These are phyloP conservation scores for Galeopsomyia nigrocyanea DNA, from an alignment of 2,888 invertebrate species.

Conservation along the genomic window DNA sequence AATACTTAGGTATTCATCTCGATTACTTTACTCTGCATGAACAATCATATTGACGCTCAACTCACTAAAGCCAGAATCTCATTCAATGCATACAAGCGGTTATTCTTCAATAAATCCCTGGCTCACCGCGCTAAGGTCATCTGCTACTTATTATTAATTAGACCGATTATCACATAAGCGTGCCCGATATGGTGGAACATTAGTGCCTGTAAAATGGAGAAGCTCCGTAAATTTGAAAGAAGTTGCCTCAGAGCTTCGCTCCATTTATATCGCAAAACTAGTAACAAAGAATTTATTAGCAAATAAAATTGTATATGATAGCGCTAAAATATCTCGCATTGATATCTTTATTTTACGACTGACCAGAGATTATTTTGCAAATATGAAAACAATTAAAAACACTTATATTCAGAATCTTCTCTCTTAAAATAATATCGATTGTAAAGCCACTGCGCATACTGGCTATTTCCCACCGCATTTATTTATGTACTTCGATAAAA, in stretches of 20 bases:
- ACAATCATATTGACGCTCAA: slow-evolving; percentile 7
- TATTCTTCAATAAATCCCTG: background rate
- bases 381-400: too few species aligned
- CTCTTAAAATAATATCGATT: background rate
- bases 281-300: background rate
- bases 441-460: too few species aligned
- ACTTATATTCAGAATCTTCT: too few species aligned
- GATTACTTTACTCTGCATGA: slow-evolving; percentile 7
- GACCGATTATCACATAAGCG: slow-evolving; percentile 17
- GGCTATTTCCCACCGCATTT: background rate
- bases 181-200: slow-evolving; percentile 7
- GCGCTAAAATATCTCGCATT: too few species aligned
- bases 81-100: background rate
- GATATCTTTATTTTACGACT: too few species aligned
- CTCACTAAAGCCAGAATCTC: slow-evolving; percentile 1
- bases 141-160: slow-evolving; percentile 8
- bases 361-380: too few species aligned
- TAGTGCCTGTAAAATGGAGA: slow-evolving; percentile 13
- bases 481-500: slow-evolving; percentile 1
- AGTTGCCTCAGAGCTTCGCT: background rate
- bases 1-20: slow-evolving; percentile 3
- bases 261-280: background rate
- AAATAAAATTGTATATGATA: too few species aligned
- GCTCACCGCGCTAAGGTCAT: slow-evolving; percentile 14
- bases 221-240: slow-evolving; percentile 18